Evolutionary conservation across 2,888 invertebrate genomes (phyloP).

Genomic region (Uropetala carovei): DNA sequence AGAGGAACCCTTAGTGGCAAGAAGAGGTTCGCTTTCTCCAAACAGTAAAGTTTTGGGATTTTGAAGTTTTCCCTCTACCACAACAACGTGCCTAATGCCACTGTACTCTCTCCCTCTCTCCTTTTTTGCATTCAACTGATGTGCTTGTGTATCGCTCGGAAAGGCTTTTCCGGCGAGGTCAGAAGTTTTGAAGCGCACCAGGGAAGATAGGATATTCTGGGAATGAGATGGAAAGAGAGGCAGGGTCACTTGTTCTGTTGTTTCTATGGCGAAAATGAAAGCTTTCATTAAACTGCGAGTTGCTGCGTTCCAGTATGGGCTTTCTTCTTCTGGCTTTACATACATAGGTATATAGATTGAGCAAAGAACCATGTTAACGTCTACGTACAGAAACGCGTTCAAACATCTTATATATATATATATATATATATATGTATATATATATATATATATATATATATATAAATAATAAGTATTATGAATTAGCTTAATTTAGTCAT

Average conservation of each 20-base stretch:
- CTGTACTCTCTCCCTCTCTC: not conserved
- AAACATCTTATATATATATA: no score
- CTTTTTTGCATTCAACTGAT: not conserved
- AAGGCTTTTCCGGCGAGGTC: conserved; percentile 22
- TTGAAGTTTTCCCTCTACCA: not conserved
- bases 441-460: no score
- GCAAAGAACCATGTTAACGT: no score
- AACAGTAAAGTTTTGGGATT: conserved; percentile 9
- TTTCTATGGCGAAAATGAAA: not conserved
- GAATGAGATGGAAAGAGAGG: not conserved
- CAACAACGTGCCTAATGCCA: not conserved
- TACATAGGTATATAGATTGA: no score
- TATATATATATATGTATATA: no score
- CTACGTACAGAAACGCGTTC: no score
- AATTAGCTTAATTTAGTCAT: no score
- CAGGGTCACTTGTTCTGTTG: not conserved
- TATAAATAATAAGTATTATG: no score
- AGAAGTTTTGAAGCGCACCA: not conserved
- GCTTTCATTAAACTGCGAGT: no score
- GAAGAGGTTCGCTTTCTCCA: not conserved
- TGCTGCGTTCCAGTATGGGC: no score
- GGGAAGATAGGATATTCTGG: not conserved
- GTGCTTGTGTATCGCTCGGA: not conserved
- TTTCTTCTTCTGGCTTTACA: no score
- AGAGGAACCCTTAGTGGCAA: not conserved